Percentiles rank a stretch among this genome's conserved stretches.
Evolutionary conservation across 2,797 vertebrate species (phyloP).

Genomic region (Coreius guichenoti): DNA sequence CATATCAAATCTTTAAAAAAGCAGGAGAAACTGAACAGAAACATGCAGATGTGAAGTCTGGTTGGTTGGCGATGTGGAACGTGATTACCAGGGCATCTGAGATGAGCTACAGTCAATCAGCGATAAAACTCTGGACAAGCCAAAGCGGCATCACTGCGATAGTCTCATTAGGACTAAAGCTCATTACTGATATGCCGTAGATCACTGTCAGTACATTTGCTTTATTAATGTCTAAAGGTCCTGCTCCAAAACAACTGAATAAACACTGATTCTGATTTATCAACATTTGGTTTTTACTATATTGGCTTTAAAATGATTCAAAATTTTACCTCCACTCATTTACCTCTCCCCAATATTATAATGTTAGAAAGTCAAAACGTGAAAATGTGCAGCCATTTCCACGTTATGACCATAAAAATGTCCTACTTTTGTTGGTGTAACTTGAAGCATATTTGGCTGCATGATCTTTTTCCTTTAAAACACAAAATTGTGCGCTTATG

Average conservation of each 20-base stretch:
- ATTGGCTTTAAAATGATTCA: background rate
- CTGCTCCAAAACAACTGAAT: background rate
- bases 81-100: constrained; percentile 12
- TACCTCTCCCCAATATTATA: background rate
- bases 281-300: background rate
- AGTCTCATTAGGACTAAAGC: constrained; percentile 20
- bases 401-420: background rate
- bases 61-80: background rate
- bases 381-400: background rate
- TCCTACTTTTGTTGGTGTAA: background rate
- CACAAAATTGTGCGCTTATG: background rate
- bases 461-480: background rate
- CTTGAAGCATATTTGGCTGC: background rate
- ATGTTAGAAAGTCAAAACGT: background rate
- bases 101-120: background rate
- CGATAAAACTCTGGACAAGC: background rate
- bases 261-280: background rate
- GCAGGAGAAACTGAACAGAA: background rate
- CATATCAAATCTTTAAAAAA: background rate
- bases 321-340: background rate
- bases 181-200: background rate
- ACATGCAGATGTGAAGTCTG: background rate
- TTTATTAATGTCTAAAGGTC: constrained; percentile 34
- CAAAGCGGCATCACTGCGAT: background rate
- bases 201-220: constrained; percentile 23